Conservation (phyloP, 2,888 invertebrate genomes). For the Oxyscelio sp. region DNA sequence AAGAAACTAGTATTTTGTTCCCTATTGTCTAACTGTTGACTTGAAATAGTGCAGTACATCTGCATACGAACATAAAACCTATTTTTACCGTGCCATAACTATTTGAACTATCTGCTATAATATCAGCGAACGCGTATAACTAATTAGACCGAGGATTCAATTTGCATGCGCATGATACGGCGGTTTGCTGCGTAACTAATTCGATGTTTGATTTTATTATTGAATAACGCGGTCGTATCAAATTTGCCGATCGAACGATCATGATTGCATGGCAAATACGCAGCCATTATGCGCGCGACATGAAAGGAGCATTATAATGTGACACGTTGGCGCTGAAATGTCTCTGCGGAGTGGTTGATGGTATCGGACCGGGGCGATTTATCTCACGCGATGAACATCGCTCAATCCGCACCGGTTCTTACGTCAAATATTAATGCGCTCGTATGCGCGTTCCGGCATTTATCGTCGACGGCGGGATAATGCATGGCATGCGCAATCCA, state of each 20-base stretch:
- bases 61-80: no score
- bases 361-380: conserved; percentile 30
- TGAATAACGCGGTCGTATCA: conserved; percentile 39
- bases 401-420: conserved; percentile 43
- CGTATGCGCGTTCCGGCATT: conserved; percentile 33
- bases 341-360: conserved; percentile 29
- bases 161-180: conserved; percentile 14
- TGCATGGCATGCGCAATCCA: conserved; percentile 43
- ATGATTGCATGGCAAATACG: conserved; percentile 47
- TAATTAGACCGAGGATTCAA: conserved; percentile 15
- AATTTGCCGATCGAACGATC: conserved; percentile 41
- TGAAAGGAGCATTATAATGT: conserved; percentile 60
- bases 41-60: no score
- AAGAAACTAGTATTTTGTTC: no score
- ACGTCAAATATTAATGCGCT: conserved; percentile 38
- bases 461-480: conserved; percentile 22
- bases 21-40: no score
- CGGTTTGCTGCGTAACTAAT: conserved; percentile 36
- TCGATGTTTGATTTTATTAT: conserved; percentile 57
- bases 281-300: conserved; percentile 40
- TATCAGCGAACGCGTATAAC: no score
- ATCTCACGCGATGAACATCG: conserved; percentile 45
- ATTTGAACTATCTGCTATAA: no score
- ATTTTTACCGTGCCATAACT: no score
- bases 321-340: conserved; percentile 41